Conservation (phyloP, 1,140 invertebrate species). For the Nomia melanderi region DNA sequence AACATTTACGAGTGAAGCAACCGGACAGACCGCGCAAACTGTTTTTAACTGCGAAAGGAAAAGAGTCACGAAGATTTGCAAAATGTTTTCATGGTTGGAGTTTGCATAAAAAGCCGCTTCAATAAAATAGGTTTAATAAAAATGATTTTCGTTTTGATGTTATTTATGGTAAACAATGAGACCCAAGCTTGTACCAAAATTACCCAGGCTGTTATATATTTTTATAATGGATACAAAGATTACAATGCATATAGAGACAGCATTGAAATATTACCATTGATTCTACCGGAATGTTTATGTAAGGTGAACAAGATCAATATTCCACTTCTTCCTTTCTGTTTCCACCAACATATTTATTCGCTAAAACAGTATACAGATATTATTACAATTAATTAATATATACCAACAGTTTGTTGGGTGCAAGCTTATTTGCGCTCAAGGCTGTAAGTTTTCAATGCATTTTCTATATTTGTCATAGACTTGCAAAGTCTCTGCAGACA, state of each 20-base stretch:
- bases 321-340: background rate
- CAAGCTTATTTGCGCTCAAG: too few relatives aligned
- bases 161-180: background rate
- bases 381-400: background rate
- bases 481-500: too few relatives aligned
- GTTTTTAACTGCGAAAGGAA: conserved; percentile 97
- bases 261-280: too few relatives aligned
- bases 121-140: conserved; percentile 32
- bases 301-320: too few relatives aligned
- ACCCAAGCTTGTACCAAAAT: background rate
- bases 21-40: conserved; percentile 95
- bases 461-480: too few relatives aligned
- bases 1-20: conserved; percentile 97
- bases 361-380: background rate
- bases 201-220: background rate
- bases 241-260: too few relatives aligned
- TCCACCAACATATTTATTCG: background rate
- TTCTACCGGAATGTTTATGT: too few relatives aligned
- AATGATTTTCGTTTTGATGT: background rate
- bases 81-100: conserved; percentile 99
- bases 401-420: too few relatives aligned
- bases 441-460: too few relatives aligned
- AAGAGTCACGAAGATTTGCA: conserved; percentile 96
- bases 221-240: too few relatives aligned
- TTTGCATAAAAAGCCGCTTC: conserved; percentile 85